Evolutionary conservation across 1,140 invertebrate genomes (phyloP), one percentile per base, ranked within the genome.

Genomic region (Saccostrea glomerata): DNA sequence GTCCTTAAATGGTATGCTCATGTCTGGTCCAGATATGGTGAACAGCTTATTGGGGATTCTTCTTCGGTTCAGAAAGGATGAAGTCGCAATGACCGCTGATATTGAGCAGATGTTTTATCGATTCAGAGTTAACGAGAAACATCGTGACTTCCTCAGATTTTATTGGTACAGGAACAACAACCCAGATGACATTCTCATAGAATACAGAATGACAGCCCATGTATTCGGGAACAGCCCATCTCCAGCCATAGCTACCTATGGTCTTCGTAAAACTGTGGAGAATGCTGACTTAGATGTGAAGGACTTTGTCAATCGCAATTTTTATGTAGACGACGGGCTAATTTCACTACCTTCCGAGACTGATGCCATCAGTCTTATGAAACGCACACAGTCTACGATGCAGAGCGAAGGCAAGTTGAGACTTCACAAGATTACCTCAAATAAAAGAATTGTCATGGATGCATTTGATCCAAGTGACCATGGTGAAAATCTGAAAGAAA

Each of bases 1-100:
- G n/a, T 94, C 93, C 15, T 86, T 94, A 0, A 94, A 93, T 73
- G 58, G 86, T 36, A n/a, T 85, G 0, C 73, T 93, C 23, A 82
- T 91, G n/a, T 11, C 84, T 20, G 92, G 92, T 36, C 94, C 95
- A 17, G 93, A 93, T 86, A 63, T 96, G 0, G 95, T 95, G 90
- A 93, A 77, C 66, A 90, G 83, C 25, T 63, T 92, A 0, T 20
- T 90, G 23, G 91, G 88, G 7, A 87, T 92, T 12, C 84, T 93
- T 0, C 40, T 91, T 3, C 85, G 90, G 0, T 93, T 92, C 77
- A 88, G 90, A 15, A 56, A 30, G 73, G 82, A 89, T 58, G 56
- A 7, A 23, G 60, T 92, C 2, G 92, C 87, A 0, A 82, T 92
- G 1, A 89, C 85, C 25, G 86, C 40, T 4, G 90, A 91, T 60